Conservation (phyloP, 2,888 invertebrate species). For the Leptopilina syphax region DNA sequence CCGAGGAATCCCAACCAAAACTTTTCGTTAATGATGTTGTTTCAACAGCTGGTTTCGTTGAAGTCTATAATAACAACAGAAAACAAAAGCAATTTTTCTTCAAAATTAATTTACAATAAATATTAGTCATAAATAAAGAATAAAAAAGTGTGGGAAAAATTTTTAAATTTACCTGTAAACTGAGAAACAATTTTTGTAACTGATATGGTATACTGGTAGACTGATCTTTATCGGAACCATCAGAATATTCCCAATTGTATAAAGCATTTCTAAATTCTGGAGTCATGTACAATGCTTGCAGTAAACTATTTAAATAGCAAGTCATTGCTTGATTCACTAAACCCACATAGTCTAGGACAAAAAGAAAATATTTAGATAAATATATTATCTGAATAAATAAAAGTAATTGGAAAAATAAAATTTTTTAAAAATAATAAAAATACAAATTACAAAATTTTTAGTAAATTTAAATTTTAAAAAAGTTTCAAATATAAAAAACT, state of each 20-base stretch:
- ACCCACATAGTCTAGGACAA: constrained; percentile 82
- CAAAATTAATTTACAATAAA: too few species aligned
- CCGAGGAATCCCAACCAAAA: constrained; percentile 93
- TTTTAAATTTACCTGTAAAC: constrained; percentile 82
- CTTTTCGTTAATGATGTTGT: constrained; percentile 92
- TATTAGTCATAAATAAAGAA: too few species aligned
- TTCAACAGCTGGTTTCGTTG: constrained; percentile 87
- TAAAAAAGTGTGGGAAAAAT: too few species aligned
- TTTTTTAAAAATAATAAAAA: too few species aligned
- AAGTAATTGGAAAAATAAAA: too few species aligned
- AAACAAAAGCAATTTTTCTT: neutral
- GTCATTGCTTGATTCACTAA: constrained; percentile 95
- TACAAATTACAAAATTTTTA: too few species aligned
- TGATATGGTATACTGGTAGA: constrained; percentile 90
- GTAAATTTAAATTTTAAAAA: too few species aligned
- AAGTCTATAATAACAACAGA: constrained; percentile 80
- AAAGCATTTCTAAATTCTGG: constrained; percentile 94
- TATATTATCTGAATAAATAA: neutral
- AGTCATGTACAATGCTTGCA: constrained; percentile 94
- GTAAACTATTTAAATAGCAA: constrained; percentile 91
- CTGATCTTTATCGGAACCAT: constrained; percentile 82
- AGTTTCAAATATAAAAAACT: too few species aligned
- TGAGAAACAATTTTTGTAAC: constrained; percentile 90
- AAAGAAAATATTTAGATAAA: neutral
- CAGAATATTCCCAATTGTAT: constrained; percentile 87